These are phyloP conservation scores for Drosophila siamana DNA, from an alignment of 2,888 invertebrate genomes.

Conservation along the genomic window DNA sequence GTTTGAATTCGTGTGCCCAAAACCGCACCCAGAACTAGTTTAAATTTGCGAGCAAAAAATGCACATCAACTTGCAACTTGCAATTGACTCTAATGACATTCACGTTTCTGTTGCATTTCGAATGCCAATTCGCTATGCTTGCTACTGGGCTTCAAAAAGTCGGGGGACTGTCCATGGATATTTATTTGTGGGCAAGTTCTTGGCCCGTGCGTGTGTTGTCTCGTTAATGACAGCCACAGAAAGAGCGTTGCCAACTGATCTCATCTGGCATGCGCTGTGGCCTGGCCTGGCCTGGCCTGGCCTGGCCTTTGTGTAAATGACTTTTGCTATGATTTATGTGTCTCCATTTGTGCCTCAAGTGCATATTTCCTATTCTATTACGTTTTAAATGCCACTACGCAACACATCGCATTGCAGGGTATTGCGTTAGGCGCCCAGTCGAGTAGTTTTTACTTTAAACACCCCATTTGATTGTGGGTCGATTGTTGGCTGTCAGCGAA, in stretches of 20 bases:
- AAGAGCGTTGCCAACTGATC: slow-evolving; percentile 27
- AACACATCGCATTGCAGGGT: no score
- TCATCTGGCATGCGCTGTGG: slow-evolving; percentile 43
- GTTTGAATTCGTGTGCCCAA: slow-evolving; percentile 72
- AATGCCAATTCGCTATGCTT: slow-evolving; percentile 57
- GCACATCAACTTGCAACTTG: slow-evolving; percentile 40
- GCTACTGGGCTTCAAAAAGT: slow-evolving; percentile 68
- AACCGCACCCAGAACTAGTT: slow-evolving; percentile 63
- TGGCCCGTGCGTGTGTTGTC: slow-evolving; percentile 48
- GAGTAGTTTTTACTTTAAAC: neutral
- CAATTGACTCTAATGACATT: slow-evolving; percentile 71
- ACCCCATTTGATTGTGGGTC: slow-evolving; percentile 46
- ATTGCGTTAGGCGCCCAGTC: no score
- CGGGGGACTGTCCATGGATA: neutral
- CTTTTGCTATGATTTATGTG: slow-evolving; percentile 72
- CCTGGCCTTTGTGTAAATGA: slow-evolving; percentile 47
- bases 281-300: no score
- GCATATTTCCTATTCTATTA: slow-evolving; percentile 51
- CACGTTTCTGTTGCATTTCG: slow-evolving; percentile 63
- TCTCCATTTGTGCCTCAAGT: slow-evolving; percentile 63
- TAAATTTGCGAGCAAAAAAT: slow-evolving; percentile 25
- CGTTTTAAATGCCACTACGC: no score
- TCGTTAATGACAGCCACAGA: neutral
- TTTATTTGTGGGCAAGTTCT: slow-evolving; percentile 4
- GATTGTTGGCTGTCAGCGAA: slow-evolving; percentile 44